Percentiles rank a stretch among this genome's conserved stretches.
Evolutionary conservation across 2,113 vertebrate species (phyloP).

Genomic region (Hiodon alosoides): DNA sequence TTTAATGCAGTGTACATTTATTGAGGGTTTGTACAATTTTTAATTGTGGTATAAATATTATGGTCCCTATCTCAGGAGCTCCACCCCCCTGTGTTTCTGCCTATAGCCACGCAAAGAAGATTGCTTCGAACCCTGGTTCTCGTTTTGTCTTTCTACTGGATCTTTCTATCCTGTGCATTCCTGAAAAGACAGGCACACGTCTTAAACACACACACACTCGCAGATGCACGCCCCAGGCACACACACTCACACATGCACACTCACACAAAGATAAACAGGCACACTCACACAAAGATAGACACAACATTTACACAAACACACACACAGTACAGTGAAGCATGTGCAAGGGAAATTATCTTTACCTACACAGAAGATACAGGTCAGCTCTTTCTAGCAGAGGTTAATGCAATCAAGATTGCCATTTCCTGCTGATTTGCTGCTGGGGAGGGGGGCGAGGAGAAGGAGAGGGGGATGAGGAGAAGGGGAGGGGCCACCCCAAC

Average conservation of each 20-base stretch:
- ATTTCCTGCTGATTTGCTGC: conserved; percentile 72
- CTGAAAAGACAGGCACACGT: neutral
- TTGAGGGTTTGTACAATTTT: too few relatives aligned
- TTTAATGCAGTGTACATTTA: too few relatives aligned
- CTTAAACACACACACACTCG: neutral
- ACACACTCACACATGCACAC: neutral
- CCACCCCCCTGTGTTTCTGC: too few relatives aligned
- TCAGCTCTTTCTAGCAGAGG: conserved; percentile 63
- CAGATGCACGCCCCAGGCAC: neutral
- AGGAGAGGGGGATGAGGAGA: conserved; percentile 47
- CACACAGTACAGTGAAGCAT: conserved; percentile 15
- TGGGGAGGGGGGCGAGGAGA: conserved; percentile 13
- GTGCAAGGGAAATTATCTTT: conserved; percentile 56
- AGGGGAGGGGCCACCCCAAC: conserved; percentile 70
- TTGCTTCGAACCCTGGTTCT: too few relatives aligned
- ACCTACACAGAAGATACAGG: conserved; percentile 63
- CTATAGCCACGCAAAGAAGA: too few relatives aligned
- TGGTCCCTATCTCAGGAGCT: too few relatives aligned
- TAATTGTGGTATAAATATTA: too few relatives aligned
- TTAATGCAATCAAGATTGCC: conserved; percentile 81
- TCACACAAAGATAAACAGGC: neutral
- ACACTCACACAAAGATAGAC: neutral
- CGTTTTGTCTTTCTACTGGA: too few relatives aligned
- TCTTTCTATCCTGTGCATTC: too few relatives aligned
- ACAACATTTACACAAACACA: neutral